Percentiles rank a stretch among this genome's conserved stretches.
phyloP scores from a whole-genome alignment of 2,113 vertebrate species.

The Oenanthe oenanthe region DNA sequence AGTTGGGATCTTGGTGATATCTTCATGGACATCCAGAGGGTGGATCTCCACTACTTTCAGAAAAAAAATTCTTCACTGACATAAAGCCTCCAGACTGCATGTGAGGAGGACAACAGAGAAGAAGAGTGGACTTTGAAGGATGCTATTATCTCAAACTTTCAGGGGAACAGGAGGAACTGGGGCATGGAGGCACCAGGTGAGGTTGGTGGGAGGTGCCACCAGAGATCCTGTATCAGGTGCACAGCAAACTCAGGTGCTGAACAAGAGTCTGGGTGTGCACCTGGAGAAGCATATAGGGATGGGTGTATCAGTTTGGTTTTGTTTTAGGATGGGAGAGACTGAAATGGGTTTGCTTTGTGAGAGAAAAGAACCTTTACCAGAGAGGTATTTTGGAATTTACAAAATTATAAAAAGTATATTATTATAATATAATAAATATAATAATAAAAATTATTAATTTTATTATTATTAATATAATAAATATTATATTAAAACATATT shows the following conservation, averaged over 20 bases:
- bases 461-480: no score
- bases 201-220: background rate
- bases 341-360: background rate
- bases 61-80: background rate
- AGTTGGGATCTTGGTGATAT: background rate
- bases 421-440: no score
- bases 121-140: background rate
- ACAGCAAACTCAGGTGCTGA: background rate
- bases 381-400: background rate
- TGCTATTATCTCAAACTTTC: background rate
- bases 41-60: background rate
- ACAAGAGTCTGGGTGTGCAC: background rate
- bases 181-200: accelerated
- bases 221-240: background rate
- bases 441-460: no score
- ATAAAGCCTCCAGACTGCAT: background rate
- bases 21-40: background rate
- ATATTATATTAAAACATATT: no score
- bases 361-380: background rate
- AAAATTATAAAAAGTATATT: background rate
- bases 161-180: background rate
- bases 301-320: background rate
- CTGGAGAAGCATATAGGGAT: background rate
- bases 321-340: background rate
- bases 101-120: background rate